Percentiles rank a stretch among this genome's conserved stretches.
phyloP scores from a whole-genome alignment of 2,888 invertebrate genomes.

The Lasioglossum marginatum region DNA sequence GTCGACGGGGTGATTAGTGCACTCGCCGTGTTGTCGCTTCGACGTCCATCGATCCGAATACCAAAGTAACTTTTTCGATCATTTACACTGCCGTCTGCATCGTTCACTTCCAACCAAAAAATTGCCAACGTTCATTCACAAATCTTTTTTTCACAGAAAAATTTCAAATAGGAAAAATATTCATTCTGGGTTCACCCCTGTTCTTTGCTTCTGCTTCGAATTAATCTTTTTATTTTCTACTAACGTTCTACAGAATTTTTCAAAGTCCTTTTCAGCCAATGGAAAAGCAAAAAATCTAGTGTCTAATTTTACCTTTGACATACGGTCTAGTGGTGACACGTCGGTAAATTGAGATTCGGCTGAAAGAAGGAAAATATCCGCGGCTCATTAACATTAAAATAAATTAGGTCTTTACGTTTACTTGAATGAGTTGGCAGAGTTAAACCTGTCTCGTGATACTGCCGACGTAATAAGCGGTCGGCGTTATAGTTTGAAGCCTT shows the following conservation, averaged over 20 bases:
- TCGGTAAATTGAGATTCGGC: neutral
- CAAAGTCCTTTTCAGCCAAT: neutral
- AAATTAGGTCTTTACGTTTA: neutral
- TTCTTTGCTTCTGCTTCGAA: neutral
- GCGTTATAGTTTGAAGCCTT: constrained; percentile 28
- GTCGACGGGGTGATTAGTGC: constrained; percentile 20
- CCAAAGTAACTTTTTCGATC: neutral
- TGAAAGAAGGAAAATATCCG: neutral
- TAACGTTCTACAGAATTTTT: neutral
- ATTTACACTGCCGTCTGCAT: neutral
- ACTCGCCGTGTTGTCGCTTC: neutral
- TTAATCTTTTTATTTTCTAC: neutral
- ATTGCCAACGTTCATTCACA: neutral
- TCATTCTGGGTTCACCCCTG: neutral
- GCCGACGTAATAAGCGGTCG: constrained; percentile 14
- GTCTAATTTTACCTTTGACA: neutral
- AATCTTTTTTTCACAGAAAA: neutral
- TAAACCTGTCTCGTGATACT: neutral
- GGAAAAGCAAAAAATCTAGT: neutral
- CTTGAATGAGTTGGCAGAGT: neutral
- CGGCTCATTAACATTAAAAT: neutral
- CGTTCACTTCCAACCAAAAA: neutral
- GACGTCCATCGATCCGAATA: neutral
- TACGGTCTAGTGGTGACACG: neutral
- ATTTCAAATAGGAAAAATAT: neutral